phyloP scores from a whole-genome alignment of 30 jellyfish, hydroid and myxozoan species.

The Aurelia coerulea region DNA sequence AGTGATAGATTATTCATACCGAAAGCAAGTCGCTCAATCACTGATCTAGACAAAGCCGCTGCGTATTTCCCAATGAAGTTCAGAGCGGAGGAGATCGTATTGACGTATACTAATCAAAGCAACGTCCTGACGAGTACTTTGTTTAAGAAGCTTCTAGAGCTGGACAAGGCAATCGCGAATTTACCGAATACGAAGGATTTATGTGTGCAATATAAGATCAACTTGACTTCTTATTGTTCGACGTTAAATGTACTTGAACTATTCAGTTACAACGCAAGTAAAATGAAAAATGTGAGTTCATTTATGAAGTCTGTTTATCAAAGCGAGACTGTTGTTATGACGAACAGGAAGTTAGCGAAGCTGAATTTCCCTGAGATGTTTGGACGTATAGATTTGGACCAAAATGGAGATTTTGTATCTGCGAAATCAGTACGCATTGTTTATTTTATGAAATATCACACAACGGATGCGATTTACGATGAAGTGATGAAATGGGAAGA shows the following conservation, averaged over 20 bases:
- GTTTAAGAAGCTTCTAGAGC: slow-evolving; percentile 48
- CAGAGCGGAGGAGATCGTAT: slow-evolving; percentile 75
- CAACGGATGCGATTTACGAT: slow-evolving; percentile 38
- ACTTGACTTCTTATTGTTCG: slow-evolving; percentile 10
- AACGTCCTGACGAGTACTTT: slow-evolving; percentile 49
- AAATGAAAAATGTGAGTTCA: slow-evolving; percentile 16
- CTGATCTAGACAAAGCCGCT: slow-evolving; percentile 74
- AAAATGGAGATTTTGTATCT: slow-evolving; percentile 46
- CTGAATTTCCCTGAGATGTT: slow-evolving; percentile 65
- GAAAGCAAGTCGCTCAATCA: slow-evolving; percentile 77
- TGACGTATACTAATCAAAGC: slow-evolving; percentile 17
- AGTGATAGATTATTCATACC: slow-evolving; percentile 86
- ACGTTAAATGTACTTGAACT: slow-evolving; percentile 61
- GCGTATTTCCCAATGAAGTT: slow-evolving; percentile 56
- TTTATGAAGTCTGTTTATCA: slow-evolving; percentile 57
- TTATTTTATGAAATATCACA: slow-evolving; percentile 74
- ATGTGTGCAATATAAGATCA: slow-evolving; percentile 47
- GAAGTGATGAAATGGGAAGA: slow-evolving; percentile 78
- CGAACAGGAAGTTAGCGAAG: slow-evolving; percentile 68
- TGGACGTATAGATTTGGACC: slow-evolving; percentile 47
- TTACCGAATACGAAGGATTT: slow-evolving; percentile 42
- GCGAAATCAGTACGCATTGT: slow-evolving; percentile 80
- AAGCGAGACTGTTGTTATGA: slow-evolving; percentile 24
- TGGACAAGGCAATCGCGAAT: slow-evolving; percentile 41
- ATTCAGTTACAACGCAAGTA: slow-evolving; percentile 44